Percentiles rank a stretch among this genome's conserved stretches.
These are phyloP conservation scores for Lontra canadensis DNA, from an alignment of 2,113 vertebrate genomes.

Conservation along the genomic window DNA sequence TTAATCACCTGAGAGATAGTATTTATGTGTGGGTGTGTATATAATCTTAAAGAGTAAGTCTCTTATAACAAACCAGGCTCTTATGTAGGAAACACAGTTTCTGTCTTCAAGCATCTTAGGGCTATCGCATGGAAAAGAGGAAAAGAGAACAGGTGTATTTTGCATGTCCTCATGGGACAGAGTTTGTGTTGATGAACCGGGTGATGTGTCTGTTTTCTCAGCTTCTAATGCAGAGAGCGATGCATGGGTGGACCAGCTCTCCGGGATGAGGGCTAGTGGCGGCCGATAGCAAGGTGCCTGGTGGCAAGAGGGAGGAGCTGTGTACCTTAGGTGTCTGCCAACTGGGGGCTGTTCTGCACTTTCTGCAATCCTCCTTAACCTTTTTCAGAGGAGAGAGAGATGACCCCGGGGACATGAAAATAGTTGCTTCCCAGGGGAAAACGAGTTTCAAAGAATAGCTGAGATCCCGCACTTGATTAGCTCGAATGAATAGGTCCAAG, in stretches of 20 bases:
- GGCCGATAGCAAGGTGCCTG: no score
- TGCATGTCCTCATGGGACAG: neutral
- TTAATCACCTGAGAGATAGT: neutral
- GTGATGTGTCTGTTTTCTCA: no score
- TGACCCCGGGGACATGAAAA: neutral
- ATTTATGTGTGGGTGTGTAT: neutral
- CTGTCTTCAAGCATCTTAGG: neutral
- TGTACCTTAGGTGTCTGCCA: accelerated
- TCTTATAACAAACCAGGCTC: neutral
- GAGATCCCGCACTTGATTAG: neutral
- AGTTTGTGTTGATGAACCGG: accelerated
- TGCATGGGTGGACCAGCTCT: accelerated
- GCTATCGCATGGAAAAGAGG: neutral
- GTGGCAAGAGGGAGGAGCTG: neutral
- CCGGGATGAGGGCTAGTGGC: neutral
- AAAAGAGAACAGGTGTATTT: no score
- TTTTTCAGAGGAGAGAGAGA: neutral
- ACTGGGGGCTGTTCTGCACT: neutral
- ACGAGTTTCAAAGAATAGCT: neutral
- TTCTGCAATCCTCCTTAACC: neutral
- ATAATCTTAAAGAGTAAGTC: neutral
- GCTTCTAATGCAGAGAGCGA: neutral
- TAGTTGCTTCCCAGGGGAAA: neutral
- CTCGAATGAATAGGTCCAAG: neutral
- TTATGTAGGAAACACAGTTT: neutral